Evolutionary conservation across 2,113 vertebrate species (phyloP), one percentile per base, ranked within the genome.

Genomic region (Benitochromis conjunctus): DNA sequence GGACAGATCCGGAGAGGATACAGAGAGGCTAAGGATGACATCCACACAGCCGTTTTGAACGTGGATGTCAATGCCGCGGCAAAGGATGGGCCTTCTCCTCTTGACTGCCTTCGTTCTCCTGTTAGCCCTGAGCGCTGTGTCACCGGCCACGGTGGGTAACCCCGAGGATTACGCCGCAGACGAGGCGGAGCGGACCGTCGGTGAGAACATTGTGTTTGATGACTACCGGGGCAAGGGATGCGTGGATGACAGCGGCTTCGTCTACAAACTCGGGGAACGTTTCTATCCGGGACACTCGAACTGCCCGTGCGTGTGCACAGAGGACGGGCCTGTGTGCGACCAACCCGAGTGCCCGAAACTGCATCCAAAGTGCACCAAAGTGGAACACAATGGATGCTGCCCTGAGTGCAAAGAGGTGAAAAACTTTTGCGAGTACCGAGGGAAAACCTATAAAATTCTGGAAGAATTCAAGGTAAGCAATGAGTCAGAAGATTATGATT

Each of bases 271-370:
- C 89, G 98, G 97, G 89, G 98, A 99, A 93, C 98, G 98, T 19
- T 99, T 99, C 96, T 99, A 99, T 91, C 99, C 99, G 6, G 99
- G 99, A 81, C 98, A 99, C 95, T 99, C 98, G 92, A 99, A 98
- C 97, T 99, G 99, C 94, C 99, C 99, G 41, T 99, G 99, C 93
- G 95, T 97, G 92, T 99, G 99, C 97, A 99, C 99, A 80, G 97
- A 99, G 96, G 99, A 99, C 94, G 99, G 99, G 94, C 99, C 99
- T 21, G 97, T 99, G 94, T 99, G 99, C 3, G 99, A 99, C 92
- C 98, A 99, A 88, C 99, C 99, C 11, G 98, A 99, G 94, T 99
- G 99, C 92, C 99, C 99, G 64, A 98, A 97, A 96, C 98, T 99
- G 91, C 99, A 99, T 95, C 99, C 99, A 54, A 99, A 99, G 95